Percentiles rank a stretch among this genome's conserved stretches.
These are phyloP conservation scores for Lithophane socia DNA, from an alignment of 2,888 invertebrate genomes.

Conservation along the genomic window DNA sequence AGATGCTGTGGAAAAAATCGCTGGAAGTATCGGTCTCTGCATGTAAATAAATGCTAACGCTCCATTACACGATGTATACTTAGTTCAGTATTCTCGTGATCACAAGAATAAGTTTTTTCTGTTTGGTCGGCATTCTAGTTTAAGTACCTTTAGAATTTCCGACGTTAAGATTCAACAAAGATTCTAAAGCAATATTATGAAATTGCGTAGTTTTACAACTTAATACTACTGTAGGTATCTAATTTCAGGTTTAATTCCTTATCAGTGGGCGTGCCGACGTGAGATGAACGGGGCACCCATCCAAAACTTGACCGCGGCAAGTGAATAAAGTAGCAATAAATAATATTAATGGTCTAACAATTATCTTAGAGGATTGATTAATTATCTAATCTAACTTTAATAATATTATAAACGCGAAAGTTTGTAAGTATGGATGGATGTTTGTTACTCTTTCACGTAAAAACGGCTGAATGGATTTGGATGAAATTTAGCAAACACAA, in stretches of 20 bases:
- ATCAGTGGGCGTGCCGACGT: not conserved
- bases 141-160: not conserved
- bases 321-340: not conserved
- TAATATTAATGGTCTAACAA: no score
- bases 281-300: not conserved
- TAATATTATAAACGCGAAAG: no score
- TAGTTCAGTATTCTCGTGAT: not conserved
- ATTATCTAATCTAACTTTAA: not conserved
- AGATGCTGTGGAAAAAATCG: constrained; percentile 23
- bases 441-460: no score
- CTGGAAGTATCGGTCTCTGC: constrained; percentile 9
- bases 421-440: no score
- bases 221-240: not conserved
- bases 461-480: no score
- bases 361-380: not conserved
- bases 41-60: constrained; percentile 33
- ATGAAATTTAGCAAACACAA: no score
- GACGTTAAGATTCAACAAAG: not conserved
- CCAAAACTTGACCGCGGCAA: not conserved
- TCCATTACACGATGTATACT: constrained; percentile 2
- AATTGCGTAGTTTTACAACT: not conserved
- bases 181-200: not conserved
- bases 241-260: not conserved
- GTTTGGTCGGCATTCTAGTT: no score
- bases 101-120: not conserved